phyloP scores from a whole-genome alignment of 2,888 invertebrate species.

The Polietes domitor region DNA sequence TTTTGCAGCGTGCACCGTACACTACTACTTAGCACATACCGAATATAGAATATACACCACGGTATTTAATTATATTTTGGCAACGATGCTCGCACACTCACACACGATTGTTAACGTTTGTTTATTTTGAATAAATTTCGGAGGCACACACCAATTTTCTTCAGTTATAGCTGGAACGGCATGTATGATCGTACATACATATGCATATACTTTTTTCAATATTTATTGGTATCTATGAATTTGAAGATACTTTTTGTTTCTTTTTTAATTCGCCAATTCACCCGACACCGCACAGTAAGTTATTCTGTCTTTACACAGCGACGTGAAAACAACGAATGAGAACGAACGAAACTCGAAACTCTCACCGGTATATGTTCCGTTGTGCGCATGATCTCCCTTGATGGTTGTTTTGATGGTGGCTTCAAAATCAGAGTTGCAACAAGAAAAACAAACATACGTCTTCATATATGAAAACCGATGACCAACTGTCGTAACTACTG shows the following conservation, averaged over 20 bases:
- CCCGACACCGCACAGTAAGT: neutral
- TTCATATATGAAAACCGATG: too few species aligned
- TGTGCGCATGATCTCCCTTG: too few species aligned
- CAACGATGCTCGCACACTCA: neutral
- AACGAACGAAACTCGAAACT: neutral
- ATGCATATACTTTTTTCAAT: neutral
- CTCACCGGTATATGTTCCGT: neutral
- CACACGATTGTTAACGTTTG: neutral
- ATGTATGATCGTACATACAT: neutral
- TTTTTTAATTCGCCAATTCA: neutral
- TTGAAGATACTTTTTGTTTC: conserved; percentile 17
- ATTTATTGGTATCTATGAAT: conserved; percentile 29
- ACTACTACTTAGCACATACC: neutral
- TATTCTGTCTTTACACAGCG: neutral
- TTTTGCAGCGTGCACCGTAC: conserved; percentile 1
- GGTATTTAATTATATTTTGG: neutral
- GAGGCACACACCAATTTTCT: neutral
- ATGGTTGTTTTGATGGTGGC: too few species aligned
- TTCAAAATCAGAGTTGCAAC: too few species aligned
- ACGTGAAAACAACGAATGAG: conserved; percentile 6
- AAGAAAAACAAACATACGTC: too few species aligned
- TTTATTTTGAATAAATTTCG: conserved; percentile 24
- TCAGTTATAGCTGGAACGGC: neutral
- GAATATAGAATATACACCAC: conserved; percentile 4
- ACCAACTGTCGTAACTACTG: too few species aligned